phyloP scores from a whole-genome alignment of 2,888 invertebrate genomes.

The Stenodera caucasica region DNA sequence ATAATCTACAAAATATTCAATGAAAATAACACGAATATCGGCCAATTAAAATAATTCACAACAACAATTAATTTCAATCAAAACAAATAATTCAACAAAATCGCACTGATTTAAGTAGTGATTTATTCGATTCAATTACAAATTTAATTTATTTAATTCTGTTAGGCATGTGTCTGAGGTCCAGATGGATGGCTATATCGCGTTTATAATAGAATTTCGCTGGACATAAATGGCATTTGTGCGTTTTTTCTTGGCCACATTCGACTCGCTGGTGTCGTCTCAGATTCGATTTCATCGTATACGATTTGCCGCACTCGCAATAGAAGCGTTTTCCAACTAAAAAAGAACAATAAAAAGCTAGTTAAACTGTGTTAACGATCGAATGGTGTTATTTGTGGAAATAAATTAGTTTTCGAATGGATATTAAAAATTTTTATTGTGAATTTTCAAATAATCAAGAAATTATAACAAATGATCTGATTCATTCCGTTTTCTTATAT shows the following conservation, averaged over 20 bases:
- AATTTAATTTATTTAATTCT: too few species aligned
- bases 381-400: too few species aligned
- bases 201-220: conserved; percentile 44
- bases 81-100: too few species aligned
- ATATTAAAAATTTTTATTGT: too few species aligned
- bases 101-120: too few species aligned
- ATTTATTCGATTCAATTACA: too few species aligned
- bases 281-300: conserved; percentile 36
- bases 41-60: not conserved
- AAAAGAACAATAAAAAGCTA: too few species aligned
- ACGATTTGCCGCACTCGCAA: conserved; percentile 36
- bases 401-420: too few species aligned
- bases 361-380: too few species aligned
- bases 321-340: conserved; percentile 17
- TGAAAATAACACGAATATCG: not conserved
- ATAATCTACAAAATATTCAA: conserved; percentile 24
- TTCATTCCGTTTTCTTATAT: not conserved
- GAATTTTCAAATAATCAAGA: not conserved
- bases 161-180: conserved; percentile 16
- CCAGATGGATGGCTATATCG: conserved; percentile 38
- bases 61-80: not conserved
- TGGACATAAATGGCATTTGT: conserved; percentile 38
- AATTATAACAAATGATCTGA: not conserved
- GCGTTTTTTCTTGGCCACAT: conserved; percentile 44
- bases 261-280: conserved; percentile 41